phyloP scores from a whole-genome alignment of 2,888 invertebrate species.

The Muschampia plurimacula region DNA sequence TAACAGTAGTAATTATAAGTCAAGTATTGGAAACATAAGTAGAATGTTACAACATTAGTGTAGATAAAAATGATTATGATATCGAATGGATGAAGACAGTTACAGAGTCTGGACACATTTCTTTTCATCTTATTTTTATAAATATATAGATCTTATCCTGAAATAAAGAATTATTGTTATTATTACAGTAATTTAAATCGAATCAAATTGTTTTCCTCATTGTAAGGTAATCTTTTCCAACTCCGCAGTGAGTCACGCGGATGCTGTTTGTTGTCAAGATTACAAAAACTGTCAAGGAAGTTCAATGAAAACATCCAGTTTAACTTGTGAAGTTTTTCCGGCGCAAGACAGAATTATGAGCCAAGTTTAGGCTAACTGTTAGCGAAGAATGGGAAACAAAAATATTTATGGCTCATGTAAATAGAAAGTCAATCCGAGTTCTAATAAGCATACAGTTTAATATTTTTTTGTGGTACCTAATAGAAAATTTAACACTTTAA shows the following conservation, averaged over 20 bases:
- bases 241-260: slow-evolving; percentile 44
- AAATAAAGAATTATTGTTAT: no score
- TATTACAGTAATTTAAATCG: background rate
- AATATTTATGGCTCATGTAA: slow-evolving; percentile 48
- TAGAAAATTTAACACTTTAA: no score
- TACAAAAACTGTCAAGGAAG: slow-evolving; percentile 61
- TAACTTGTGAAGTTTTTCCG: slow-evolving; percentile 71
- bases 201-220: background rate
- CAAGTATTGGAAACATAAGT: no score
- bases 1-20: no score
- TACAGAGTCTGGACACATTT: no score
- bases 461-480: background rate
- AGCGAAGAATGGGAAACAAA: slow-evolving; percentile 57
- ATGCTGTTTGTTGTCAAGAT: slow-evolving; percentile 55
- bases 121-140: no score
- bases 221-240: slow-evolving; percentile 14
- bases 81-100: no score
- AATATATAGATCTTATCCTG: no score
- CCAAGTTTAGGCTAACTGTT: slow-evolving; percentile 61
- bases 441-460: slow-evolving; percentile 10
- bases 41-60: no score
- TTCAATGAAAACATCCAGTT: slow-evolving; percentile 66
- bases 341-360: slow-evolving; percentile 69
- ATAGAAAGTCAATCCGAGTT: slow-evolving; percentile 46
- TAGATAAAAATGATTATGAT: no score